phyloP scores from a whole-genome alignment of 2,797 vertebrate genomes.

The Diplodus sargus region DNA sequence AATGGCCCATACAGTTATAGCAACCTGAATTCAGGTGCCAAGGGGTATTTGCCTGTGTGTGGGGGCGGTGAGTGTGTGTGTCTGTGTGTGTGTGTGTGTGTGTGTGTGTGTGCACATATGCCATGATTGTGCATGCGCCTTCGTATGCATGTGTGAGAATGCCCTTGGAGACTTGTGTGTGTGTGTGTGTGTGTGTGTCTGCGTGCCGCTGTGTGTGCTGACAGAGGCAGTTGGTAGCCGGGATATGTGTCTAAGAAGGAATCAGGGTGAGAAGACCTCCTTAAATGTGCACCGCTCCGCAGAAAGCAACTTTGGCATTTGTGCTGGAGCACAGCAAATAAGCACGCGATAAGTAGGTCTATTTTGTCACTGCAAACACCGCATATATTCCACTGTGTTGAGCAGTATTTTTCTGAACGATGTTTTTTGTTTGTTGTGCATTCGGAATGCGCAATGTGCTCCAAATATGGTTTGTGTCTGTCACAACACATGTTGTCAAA shows the following conservation, averaged over 20 bases:
- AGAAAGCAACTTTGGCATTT: conserved; percentile 79
- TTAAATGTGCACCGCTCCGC: conserved; percentile 77
- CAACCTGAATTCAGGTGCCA: conserved; percentile 72
- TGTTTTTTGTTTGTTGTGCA: conserved; percentile 58
- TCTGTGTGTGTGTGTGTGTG: neutral
- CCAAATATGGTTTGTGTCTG: conserved; percentile 55
- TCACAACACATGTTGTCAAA: conserved; percentile 56
- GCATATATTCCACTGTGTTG: conserved; percentile 69
- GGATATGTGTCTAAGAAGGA: conserved; percentile 70
- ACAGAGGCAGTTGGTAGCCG: conserved; percentile 64
- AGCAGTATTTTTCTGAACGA: conserved; percentile 61
- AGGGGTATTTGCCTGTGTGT: conserved; percentile 62
- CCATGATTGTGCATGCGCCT: conserved; percentile 46
- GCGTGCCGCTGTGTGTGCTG: conserved; percentile 62
- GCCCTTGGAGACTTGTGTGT: conserved; percentile 54
- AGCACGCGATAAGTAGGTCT: conserved; percentile 76
- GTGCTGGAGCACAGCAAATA: conserved; percentile 76
- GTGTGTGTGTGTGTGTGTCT: conserved; percentile 44
- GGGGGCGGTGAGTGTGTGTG: conserved; percentile 19
- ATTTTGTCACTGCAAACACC: conserved; percentile 74
- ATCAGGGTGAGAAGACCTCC: conserved; percentile 71
- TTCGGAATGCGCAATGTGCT: conserved; percentile 38
- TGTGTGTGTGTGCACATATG: conserved; percentile 21
- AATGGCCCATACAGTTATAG: conserved; percentile 72
- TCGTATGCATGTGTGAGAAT: conserved; percentile 48